These are phyloP conservation scores for Girardia tigrina DNA, from an alignment of 2,888 invertebrate genomes.

Conservation along the genomic window DNA sequence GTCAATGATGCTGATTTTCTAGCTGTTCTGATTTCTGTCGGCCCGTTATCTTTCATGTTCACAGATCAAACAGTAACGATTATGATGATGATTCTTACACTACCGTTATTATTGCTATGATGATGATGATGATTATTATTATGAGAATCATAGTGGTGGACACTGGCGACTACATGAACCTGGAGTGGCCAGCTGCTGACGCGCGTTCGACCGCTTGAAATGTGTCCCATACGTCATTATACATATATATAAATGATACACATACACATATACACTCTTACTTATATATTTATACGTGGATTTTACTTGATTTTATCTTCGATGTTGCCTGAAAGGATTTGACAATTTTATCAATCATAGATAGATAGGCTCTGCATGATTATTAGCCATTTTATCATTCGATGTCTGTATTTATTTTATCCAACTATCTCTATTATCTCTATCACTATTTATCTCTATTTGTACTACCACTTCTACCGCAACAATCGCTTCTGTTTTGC, in stretches of 20 bases:
- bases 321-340: background rate
- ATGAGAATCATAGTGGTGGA: too few species aligned
- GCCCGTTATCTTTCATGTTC: background rate
- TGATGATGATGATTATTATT: background rate
- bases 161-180: too few species aligned
- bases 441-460: background rate
- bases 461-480: background rate
- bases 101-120: background rate
- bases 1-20: background rate
- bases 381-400: constrained; percentile 8
- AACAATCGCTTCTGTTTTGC: too few species aligned
- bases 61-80: too few species aligned
- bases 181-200: background rate
- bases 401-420: constrained; percentile 6
- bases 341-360: background rate
- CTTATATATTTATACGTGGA: background rate
- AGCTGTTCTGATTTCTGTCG: constrained; percentile 19
- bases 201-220: too few species aligned
- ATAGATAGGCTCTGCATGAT: constrained; percentile 23
- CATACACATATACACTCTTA: background rate
- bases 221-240: background rate
- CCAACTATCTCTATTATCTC: background rate
- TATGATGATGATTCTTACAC: too few species aligned
- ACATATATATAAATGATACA: background rate
- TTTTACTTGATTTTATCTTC: background rate